Base-by-base conservation (phyloP, 1,140 invertebrate genomes). In the Brachionus calyciflorus region DNA sequence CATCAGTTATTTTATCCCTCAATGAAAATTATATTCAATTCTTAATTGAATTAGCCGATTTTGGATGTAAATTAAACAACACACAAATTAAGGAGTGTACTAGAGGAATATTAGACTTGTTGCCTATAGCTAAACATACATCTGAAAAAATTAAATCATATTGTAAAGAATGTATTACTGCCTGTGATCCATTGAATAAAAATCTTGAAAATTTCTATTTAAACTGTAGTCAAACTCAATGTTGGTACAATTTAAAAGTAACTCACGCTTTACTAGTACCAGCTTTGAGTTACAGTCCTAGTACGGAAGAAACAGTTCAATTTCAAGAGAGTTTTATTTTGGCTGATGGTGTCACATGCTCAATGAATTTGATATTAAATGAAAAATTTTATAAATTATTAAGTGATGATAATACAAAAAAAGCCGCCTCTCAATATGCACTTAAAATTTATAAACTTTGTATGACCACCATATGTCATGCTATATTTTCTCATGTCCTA, bases 191-290 rank as follows among this genome's bases (percentile, higher is more conserved):
- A n/a, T n/a, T n/a, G n/a, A n/a, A n/a, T n/a, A n/a, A 19, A n/a
- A 65, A 6, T 40, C 19, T 40, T 19, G 51, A 57, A 48, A 51
- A 46, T 40, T 53, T 77, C n/a, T 77, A 48, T 46, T 24, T 65
- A 9, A 65, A 77, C 12, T 60, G 55, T 41, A 51, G 33, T n/a
- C 75, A 46, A 49, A 77, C 55, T 40, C 37, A 77, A 69, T 69
- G 53, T 30, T 69, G 53, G 53, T 77, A 77, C 17, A 69, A 77
- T 75, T 78, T 85, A n/a, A 84, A 94, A 89, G 93, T 95, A 51
- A 85, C 94, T 55, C 95, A 97, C 83, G 90, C 92, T 55, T 87
- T 96, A 81, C 85, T 98, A 41, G 94, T 98, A 90, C 94, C 94
- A 14, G 92, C 93, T 9, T 83, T 90, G 28, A 92, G 93, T 80